Conservation (phyloP, 2,113 vertebrate genomes). For the Dipodomys spectabilis region DNA sequence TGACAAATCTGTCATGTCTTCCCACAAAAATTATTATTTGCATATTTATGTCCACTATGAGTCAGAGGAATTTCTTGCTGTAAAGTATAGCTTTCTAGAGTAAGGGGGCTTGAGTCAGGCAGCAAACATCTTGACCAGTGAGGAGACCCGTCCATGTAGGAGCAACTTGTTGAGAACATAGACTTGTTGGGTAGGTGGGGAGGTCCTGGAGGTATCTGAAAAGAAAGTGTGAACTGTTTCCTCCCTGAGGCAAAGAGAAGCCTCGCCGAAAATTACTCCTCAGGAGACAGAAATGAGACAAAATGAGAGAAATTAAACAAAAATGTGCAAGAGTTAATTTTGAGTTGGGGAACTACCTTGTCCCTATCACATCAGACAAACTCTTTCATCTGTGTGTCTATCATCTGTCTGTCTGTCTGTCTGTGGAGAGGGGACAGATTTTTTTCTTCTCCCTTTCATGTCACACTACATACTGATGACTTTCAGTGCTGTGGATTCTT, state of each 20-base stretch:
- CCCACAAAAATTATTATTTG: neutral
- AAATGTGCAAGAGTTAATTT: neutral
- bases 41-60: neutral
- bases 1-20: neutral
- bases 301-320: neutral
- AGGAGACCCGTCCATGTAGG: neutral
- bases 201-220: neutral
- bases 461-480: too few relatives aligned
- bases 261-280: neutral
- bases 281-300: neutral
- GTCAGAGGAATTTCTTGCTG: neutral
- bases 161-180: too few relatives aligned
- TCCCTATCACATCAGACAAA: neutral
- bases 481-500: neutral
- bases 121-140: neutral
- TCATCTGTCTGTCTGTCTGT: too few relatives aligned
- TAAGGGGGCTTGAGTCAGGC: neutral
- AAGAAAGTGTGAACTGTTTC: neutral
- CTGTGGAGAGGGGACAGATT: too few relatives aligned
- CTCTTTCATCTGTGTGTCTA: too few relatives aligned
- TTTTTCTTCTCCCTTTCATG: neutral
- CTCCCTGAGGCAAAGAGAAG: neutral
- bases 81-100: neutral
- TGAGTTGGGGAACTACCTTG: neutral
- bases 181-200: neutral